phyloP scores from a whole-genome alignment of 2,113 vertebrate species.

The Miniopterus natalensis region DNA sequence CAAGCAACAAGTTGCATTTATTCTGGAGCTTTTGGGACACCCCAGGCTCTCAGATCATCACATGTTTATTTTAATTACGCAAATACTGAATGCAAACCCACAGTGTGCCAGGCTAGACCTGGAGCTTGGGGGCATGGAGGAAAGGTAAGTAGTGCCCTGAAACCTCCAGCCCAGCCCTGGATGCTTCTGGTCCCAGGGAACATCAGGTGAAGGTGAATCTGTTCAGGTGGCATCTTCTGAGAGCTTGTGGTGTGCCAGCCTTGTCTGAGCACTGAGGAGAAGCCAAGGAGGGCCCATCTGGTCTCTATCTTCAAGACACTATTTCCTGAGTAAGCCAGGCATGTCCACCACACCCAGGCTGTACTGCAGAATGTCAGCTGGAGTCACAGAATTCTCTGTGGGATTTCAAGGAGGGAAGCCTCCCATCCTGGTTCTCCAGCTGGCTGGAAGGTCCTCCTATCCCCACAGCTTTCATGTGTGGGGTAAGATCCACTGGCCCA shows the following conservation, averaged over 20 bases:
- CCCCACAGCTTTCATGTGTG: not conserved
- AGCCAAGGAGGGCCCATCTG: not conserved
- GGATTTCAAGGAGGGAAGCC: not conserved
- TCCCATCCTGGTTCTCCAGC: rapidly evolving
- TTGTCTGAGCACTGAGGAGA: not conserved
- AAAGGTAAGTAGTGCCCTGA: not conserved
- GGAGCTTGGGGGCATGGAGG: not conserved
- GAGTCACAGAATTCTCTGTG: too few species aligned
- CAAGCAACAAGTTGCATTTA: not conserved
- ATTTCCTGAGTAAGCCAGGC: not conserved
- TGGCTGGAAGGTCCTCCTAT: not conserved
- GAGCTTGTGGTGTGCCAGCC: not conserved
- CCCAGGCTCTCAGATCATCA: not conserved
- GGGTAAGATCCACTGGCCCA: not conserved
- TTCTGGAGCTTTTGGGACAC: not conserved
- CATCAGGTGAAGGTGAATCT: not conserved
- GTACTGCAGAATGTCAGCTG: rapidly evolving
- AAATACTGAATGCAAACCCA: not conserved
- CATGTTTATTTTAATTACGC: not conserved
- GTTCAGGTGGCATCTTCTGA: not conserved
- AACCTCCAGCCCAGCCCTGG: not conserved
- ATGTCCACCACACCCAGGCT: too few species aligned
- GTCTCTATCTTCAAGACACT: not conserved
- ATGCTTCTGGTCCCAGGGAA: not conserved
- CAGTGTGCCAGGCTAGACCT: not conserved